Evolutionary conservation across 2,113 vertebrate species (phyloP).

Genomic region (Otis tarda): DNA sequence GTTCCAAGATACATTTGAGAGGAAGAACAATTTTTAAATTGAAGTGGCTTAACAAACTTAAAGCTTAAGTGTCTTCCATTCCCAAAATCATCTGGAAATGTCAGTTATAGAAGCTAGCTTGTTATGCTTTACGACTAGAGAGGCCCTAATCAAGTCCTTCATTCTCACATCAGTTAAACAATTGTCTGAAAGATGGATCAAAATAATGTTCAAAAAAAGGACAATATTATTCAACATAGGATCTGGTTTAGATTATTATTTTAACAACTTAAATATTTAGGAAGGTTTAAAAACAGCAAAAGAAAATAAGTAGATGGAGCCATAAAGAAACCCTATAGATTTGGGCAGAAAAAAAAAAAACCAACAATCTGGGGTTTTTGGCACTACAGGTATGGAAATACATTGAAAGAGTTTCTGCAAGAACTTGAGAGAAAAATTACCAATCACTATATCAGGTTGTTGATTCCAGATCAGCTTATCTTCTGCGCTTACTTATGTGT

Average conservation of each 20-base stretch:
- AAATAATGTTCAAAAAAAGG: background rate
- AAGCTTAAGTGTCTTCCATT: background rate
- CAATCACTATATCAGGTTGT: background rate
- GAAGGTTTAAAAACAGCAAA: background rate
- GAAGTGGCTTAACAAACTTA: background rate
- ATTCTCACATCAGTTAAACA: background rate
- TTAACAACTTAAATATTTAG: conserved; percentile 8
- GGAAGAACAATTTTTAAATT: background rate
- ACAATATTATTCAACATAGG: background rate
- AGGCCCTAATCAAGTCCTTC: background rate
- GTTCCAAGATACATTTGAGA: background rate
- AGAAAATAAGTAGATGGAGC: background rate
- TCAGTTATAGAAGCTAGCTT: background rate
- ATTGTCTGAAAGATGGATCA: background rate
- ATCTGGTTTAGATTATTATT: background rate
- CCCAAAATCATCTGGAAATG: background rate
- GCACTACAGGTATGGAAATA: background rate
- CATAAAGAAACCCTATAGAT: background rate
- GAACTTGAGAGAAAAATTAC: background rate
- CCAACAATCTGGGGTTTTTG: background rate
- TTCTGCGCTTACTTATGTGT: background rate
- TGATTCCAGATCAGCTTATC: background rate
- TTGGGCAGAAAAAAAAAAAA: background rate
- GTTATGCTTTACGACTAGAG: background rate
- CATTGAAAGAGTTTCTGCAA: background rate